Conservation (phyloP, 2,888 invertebrate genomes). For the Agrotis puta region DNA sequence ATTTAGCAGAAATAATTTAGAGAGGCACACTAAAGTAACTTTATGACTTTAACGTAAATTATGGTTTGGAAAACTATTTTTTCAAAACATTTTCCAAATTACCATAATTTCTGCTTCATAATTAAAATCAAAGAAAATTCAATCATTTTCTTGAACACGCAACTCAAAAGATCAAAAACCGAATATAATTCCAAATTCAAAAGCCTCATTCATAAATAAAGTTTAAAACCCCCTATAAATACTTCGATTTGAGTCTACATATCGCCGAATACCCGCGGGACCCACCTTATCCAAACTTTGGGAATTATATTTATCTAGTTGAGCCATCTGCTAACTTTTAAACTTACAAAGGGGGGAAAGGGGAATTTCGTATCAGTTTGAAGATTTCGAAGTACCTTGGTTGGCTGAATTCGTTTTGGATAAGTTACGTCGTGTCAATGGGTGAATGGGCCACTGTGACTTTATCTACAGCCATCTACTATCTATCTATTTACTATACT, state of each 20-base stretch:
- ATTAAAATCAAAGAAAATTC: no score
- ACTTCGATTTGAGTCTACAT: constrained; percentile 56
- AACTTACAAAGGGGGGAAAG: constrained; percentile 59
- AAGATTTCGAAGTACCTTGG: constrained; percentile 48
- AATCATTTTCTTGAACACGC: not conserved
- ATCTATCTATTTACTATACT: no score
- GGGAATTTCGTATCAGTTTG: constrained; percentile 59
- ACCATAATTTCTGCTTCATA: no score
- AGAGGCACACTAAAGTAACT: no score
- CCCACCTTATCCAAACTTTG: constrained; percentile 63
- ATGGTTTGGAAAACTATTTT: no score
- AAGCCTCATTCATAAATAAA: constrained; percentile 40
- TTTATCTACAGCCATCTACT: no score
- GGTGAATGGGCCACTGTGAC: not conserved
- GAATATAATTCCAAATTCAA: constrained; percentile 30
- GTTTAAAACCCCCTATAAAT: constrained; percentile 25
- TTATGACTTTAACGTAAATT: no score
- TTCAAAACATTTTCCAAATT: no score
- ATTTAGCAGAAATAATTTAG: no score
- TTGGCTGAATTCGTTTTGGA: constrained; percentile 46
- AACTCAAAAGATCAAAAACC: constrained; percentile 1
- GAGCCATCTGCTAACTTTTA: constrained; percentile 65
- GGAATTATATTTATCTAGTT: constrained; percentile 62
- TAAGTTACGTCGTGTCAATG: constrained; percentile 37
- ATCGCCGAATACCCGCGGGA: constrained; percentile 49